phyloP scores from a whole-genome alignment of 2,113 vertebrate genomes.

The Tenrec ecaudatus region DNA sequence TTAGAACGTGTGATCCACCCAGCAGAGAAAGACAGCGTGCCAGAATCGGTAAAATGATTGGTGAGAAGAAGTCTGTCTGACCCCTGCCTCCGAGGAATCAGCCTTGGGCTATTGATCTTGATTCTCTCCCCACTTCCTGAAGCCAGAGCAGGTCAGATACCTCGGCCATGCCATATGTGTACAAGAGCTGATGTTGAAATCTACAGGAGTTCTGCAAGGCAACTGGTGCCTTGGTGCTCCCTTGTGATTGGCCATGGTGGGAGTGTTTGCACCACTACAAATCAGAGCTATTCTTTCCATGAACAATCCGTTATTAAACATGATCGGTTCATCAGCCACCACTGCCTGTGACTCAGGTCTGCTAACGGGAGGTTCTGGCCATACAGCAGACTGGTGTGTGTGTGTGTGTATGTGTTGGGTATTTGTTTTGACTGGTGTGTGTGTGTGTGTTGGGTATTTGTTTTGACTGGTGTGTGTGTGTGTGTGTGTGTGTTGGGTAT shows the following conservation, averaged over 20 bases:
- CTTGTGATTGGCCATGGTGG: too few relatives aligned
- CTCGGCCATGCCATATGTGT: too few relatives aligned
- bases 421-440: background rate
- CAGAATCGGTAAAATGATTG: too few relatives aligned
- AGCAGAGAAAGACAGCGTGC: too few relatives aligned
- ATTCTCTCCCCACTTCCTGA: too few relatives aligned
- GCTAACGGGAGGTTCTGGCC: background rate
- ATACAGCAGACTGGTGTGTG: too few relatives aligned
- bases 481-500: background rate
- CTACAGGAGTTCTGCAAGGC: background rate
- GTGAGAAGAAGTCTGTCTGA: too few relatives aligned
- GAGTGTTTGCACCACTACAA: background rate
- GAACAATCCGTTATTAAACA: background rate
- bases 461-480: background rate
- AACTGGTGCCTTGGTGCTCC: background rate
- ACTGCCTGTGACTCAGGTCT: background rate
- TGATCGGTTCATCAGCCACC: background rate
- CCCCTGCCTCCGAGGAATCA: too few relatives aligned
- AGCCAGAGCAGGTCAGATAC: too few relatives aligned
- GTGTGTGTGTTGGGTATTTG: background rate
- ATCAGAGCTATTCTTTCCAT: background rate
- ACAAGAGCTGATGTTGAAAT: background rate
- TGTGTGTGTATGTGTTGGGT: too few relatives aligned
- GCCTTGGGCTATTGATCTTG: too few relatives aligned
- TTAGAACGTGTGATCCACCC: too few relatives aligned